Percentiles rank a stretch among this genome's conserved stretches.
Evolutionary conservation across 1,140 invertebrate genomes (phyloP).

Genomic region (Muscidifurax raptorellus): DNA sequence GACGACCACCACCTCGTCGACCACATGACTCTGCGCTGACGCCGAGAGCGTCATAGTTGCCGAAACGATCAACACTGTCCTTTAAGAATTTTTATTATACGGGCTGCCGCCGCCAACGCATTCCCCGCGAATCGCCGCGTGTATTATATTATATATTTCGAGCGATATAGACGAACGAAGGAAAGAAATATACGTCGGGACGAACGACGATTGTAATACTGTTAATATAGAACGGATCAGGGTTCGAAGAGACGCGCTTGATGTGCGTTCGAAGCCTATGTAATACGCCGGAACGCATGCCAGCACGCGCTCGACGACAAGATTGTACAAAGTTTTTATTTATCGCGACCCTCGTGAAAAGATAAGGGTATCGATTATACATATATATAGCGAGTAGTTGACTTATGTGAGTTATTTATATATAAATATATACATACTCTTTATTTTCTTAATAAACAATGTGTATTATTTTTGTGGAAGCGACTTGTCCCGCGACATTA

Average conservation of each 20-base stretch:
- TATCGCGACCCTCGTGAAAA: not conserved
- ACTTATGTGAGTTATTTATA: not conserved
- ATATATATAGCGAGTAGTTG: not conserved
- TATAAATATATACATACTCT: not conserved
- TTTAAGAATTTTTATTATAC: constrained; percentile 34
- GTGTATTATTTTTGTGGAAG: not conserved
- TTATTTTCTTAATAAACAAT: constrained; percentile 43
- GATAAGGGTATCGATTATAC: not conserved
- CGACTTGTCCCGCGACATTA: constrained; percentile 1
- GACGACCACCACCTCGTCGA: constrained; percentile 56
- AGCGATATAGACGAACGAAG: not conserved
- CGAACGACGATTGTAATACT: not conserved
- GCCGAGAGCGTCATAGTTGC: constrained; percentile 25
- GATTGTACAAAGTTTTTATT: constrained; percentile 51
- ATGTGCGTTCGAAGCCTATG: not conserved
- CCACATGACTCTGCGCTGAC: constrained; percentile 60
- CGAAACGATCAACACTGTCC: constrained; percentile 40
- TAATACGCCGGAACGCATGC: not conserved
- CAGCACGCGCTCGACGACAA: not conserved
- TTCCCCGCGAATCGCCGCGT: constrained; percentile 3
- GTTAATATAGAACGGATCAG: constrained; percentile 25
- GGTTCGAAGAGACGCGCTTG: not conserved
- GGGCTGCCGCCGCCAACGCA: not conserved
- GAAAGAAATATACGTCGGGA: not conserved
- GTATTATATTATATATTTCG: constrained; percentile 37